These are phyloP conservation scores for Kobus ellipsiprymnus DNA, from an alignment of 2,113 vertebrate species.

Conservation along the genomic window DNA sequence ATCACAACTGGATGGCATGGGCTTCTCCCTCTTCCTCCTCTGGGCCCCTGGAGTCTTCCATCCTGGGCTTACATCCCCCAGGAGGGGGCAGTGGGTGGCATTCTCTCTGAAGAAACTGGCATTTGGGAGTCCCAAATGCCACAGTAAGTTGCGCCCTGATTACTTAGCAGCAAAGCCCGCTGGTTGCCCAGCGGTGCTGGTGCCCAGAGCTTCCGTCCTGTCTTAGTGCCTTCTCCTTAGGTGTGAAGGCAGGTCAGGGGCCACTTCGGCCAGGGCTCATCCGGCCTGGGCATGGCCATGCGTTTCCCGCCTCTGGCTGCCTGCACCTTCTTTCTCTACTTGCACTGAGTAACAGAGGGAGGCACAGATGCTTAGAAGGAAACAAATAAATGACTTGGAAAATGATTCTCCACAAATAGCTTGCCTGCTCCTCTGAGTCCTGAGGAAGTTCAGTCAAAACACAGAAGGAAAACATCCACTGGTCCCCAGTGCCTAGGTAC, in stretches of 20 bases:
- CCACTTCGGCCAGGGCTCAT: not conserved
- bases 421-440: not conserved
- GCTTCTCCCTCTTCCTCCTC: not conserved
- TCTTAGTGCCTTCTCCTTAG: not conserved
- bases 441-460: not conserved
- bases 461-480: not conserved
- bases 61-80: not conserved
- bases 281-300: accelerated
- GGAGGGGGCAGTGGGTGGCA: not conserved
- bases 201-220: not conserved
- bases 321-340: not conserved
- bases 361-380: not conserved
- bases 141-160: not conserved
- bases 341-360: not conserved
- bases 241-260: not conserved
- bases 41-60: not conserved
- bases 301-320: not conserved
- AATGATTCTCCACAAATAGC: not conserved
- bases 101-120: not conserved
- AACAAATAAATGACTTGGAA: not conserved
- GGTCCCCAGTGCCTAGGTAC: not conserved
- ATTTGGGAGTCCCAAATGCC: not conserved
- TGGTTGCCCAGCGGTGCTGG: too few relatives aligned
- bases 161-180: not conserved
- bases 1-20: not conserved